Evolutionary conservation across 2,888 invertebrate genomes (phyloP).

Genomic region (Leptinotarsa peninsularis): DNA sequence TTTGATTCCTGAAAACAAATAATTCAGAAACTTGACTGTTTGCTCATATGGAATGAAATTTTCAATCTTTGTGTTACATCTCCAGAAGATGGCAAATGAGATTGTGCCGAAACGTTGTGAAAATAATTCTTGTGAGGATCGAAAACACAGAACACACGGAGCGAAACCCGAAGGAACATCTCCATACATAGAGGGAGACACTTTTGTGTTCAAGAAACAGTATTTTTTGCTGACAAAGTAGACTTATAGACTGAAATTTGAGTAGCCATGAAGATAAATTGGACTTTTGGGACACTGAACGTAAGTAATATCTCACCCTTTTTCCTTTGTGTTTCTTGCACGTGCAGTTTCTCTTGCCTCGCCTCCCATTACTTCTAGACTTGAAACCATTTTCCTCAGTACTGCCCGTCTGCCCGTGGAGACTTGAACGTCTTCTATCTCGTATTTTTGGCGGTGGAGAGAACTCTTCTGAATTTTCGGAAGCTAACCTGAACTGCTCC

Average conservation of each 20-base stretch:
- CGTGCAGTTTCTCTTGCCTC: slow-evolving; percentile 26
- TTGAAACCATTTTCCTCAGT: background rate
- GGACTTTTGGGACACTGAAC: background rate
- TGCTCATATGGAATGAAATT: too few species aligned
- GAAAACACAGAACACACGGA: too few species aligned
- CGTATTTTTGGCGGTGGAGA: background rate
- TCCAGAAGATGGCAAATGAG: too few species aligned
- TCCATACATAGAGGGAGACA: too few species aligned
- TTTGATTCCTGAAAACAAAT: slow-evolving; percentile 20
- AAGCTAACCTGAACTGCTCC: slow-evolving; percentile 27
- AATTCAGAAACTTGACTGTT: background rate
- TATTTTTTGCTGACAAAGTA: background rate
- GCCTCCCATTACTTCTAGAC: background rate
- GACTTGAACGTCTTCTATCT: slow-evolving; percentile 1
- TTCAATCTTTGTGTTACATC: too few species aligned
- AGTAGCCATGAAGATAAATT: background rate
- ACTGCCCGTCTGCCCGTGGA: background rate
- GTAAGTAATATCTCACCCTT: background rate
- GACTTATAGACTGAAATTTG: background rate
- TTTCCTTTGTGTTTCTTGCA: slow-evolving; percentile 22
- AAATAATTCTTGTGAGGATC: too few species aligned
- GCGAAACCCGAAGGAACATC: too few species aligned
- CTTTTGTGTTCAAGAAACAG: background rate
- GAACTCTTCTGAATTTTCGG: background rate
- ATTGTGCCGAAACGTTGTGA: too few species aligned